Conservation (phyloP, 1,140 invertebrate genomes). For the Gonioctena quinquepunctata region DNA sequence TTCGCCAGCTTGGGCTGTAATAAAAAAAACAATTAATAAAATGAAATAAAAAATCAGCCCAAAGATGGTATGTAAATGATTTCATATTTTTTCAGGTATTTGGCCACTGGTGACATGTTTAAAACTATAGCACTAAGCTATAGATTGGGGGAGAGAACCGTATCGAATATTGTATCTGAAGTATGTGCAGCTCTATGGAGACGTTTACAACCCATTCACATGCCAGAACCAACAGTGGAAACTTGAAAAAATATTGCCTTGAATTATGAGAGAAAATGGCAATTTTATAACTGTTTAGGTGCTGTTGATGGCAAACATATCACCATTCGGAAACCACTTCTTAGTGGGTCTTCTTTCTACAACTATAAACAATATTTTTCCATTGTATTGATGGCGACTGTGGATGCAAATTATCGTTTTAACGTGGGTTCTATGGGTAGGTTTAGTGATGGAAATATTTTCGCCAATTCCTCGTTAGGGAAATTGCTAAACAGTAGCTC, state of each 20-base stretch:
- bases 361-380: constrained; percentile 51
- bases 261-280: constrained; percentile 43
- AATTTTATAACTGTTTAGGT: constrained; percentile 56
- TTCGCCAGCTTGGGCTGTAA: not conserved
- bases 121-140: constrained; percentile 24
- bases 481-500: not conserved
- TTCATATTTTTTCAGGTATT: constrained; percentile 21
- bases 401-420: constrained; percentile 56
- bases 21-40: not conserved
- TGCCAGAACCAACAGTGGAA: constrained; percentile 29
- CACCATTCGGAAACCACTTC: constrained; percentile 17
- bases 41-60: not conserved
- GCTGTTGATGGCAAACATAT: constrained; percentile 56
- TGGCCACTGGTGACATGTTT: constrained; percentile 20
- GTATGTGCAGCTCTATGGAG: constrained; percentile 38
- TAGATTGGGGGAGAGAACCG: constrained; percentile 33
- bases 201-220: constrained; percentile 26
- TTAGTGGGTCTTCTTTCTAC: constrained; percentile 26
- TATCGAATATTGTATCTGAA: constrained; percentile 34
- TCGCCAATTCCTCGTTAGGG: not conserved
- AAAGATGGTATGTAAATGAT: no score
- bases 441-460: constrained; percentile 41
- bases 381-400: constrained; percentile 54
- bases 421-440: constrained; percentile 55
- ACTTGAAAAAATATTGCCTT: constrained; percentile 36